phyloP scores from a whole-genome alignment of 2,797 vertebrate genomes.

The Protonibea diacanthus region DNA sequence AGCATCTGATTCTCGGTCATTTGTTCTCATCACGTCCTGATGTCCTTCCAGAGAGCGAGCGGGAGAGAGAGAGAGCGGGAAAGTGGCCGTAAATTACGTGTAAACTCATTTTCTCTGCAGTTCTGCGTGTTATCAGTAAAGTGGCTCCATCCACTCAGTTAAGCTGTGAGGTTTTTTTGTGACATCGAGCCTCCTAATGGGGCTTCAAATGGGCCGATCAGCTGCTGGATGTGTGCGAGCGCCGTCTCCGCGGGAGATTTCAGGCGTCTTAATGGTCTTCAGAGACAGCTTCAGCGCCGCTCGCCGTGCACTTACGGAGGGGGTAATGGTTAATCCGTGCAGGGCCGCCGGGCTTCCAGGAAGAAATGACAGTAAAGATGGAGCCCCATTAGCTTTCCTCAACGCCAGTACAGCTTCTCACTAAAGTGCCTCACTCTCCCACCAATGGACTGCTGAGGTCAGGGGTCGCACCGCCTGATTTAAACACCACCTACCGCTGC shows the following conservation, averaged over 20 bases:
- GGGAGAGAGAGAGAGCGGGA: conserved; percentile 1
- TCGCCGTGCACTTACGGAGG: conserved; percentile 20
- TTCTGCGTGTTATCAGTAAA: conserved; percentile 31
- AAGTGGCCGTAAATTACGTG: conserved; percentile 56
- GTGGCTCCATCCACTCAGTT: conserved; percentile 40
- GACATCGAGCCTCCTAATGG: conserved; percentile 30
- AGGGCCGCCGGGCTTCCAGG: background rate
- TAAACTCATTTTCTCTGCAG: conserved; percentile 35
- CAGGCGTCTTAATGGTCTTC: conserved; percentile 54
- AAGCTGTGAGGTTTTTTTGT: conserved; percentile 1
- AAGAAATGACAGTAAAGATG: conserved; percentile 28
- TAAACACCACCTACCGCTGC: conserved; percentile 57
- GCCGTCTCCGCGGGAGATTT: conserved; percentile 35
- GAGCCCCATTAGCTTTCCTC: conserved; percentile 47
- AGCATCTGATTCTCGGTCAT: conserved; percentile 20
- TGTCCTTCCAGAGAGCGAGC: background rate
- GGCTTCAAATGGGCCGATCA: conserved; percentile 27
- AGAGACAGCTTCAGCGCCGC: conserved; percentile 38
- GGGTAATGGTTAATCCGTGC: conserved; percentile 55
- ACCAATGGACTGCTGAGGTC: conserved; percentile 50
- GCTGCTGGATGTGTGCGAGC: conserved; percentile 26
- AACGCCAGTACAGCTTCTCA: background rate
- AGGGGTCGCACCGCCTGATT: conserved; percentile 58
- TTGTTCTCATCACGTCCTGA: conserved; percentile 43
- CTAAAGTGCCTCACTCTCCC: conserved; percentile 27